Conservation (phyloP, 2,113 vertebrate genomes). For the Edolisoma coerulescens region DNA sequence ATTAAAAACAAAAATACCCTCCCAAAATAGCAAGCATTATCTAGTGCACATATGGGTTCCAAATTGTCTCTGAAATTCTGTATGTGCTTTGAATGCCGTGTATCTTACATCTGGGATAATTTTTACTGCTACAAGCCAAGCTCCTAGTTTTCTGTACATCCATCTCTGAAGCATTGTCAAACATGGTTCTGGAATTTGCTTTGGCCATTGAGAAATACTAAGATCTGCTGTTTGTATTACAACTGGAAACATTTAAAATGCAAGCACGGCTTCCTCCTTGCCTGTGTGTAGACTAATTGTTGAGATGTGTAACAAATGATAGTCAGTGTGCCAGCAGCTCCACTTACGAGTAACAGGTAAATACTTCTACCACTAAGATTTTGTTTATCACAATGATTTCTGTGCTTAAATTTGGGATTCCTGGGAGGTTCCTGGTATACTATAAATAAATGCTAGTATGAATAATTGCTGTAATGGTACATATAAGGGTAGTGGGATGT, state of each 20-base stretch:
- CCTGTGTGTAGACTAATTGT: background rate
- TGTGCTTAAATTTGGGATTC: background rate
- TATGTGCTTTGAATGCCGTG: background rate
- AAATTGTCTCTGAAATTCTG: background rate
- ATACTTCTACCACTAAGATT: background rate
- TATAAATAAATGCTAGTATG: background rate
- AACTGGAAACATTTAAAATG: background rate
- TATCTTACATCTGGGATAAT: background rate
- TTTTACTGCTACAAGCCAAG: background rate
- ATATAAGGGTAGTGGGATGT: background rate
- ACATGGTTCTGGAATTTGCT: background rate
- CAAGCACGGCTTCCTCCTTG: background rate
- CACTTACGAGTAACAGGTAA: background rate
- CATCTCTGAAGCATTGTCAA: background rate
- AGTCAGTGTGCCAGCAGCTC: background rate
- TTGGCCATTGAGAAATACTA: background rate
- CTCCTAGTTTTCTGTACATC: background rate
- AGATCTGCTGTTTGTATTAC: background rate
- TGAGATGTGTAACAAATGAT: background rate
- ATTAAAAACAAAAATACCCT: background rate
- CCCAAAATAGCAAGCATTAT: background rate
- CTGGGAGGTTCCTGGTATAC: background rate
- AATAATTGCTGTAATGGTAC: background rate
- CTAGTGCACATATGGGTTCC: background rate
- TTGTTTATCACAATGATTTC: accelerated